Conservation (phyloP, 2,888 invertebrate species). For the Melanostoma scalare region DNA sequence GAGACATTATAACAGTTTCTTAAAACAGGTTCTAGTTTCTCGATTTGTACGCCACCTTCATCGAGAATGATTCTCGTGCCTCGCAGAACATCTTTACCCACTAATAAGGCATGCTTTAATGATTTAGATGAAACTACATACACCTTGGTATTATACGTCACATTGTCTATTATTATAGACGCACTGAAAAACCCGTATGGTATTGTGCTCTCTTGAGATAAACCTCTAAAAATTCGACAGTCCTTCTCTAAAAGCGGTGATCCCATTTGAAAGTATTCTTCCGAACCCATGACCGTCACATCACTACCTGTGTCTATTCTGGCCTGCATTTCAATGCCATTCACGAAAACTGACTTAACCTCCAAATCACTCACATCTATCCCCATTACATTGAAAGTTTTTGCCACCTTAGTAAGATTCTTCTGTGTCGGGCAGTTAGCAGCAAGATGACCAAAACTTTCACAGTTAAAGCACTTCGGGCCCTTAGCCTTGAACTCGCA, state of each 20-base stretch:
- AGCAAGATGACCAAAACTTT: not conserved
- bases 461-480: not conserved
- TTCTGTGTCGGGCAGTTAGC: constrained; percentile 6
- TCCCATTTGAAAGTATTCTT: constrained; percentile 7
- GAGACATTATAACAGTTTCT: too few relatives aligned
- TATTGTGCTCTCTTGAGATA: not conserved
- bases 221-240: not conserved
- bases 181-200: too few relatives aligned
- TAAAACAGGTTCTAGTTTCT: not conserved
- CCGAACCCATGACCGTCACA: not conserved
- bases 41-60: not conserved
- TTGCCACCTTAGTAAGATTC: not conserved
- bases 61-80: not conserved
- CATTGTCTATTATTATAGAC: too few relatives aligned
- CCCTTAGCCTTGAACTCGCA: constrained; percentile 4
- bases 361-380: not conserved
- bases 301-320: not conserved
- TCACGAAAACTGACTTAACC: too few relatives aligned
- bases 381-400: not conserved
- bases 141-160: not conserved
- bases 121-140: not conserved
- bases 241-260: constrained; percentile 1
- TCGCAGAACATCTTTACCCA: not conserved
- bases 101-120: not conserved
- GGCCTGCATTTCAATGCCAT: not conserved